phyloP scores from a whole-genome alignment of 2,888 invertebrate species.

The Eupithecia centaureata region DNA sequence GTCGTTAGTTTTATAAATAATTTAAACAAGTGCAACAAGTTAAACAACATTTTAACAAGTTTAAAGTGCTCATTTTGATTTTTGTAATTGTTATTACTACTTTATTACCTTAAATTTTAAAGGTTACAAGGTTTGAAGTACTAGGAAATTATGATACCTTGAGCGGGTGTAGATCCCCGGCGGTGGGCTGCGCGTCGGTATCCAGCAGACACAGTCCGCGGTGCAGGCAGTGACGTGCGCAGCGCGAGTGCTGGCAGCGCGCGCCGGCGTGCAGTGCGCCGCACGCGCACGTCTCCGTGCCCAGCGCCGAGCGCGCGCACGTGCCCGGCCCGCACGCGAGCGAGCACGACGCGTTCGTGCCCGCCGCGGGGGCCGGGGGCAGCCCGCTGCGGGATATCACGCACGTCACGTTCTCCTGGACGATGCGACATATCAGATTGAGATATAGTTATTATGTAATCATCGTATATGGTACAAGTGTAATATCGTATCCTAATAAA shows the following conservation, averaged over 20 bases:
- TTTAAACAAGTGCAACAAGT: too few species aligned
- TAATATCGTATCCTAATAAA: too few species aligned
- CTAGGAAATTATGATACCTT: slow-evolving; percentile 70
- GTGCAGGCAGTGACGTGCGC: slow-evolving; percentile 54
- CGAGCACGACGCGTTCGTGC: slow-evolving; percentile 10
- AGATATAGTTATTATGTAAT: too few species aligned
- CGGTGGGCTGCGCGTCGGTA: slow-evolving; percentile 11
- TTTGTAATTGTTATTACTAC: too few species aligned
- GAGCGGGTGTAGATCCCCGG: slow-evolving; percentile 68
- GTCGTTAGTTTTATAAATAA: too few species aligned
- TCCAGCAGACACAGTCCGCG: slow-evolving; percentile 53
- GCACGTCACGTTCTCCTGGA: slow-evolving; percentile 56
- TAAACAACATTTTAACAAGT: too few species aligned
- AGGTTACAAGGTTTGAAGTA: too few species aligned
- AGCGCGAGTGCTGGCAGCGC: slow-evolving; percentile 68
- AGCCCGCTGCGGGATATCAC: slow-evolving; percentile 45
- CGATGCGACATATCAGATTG: neutral
- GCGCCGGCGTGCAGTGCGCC: slow-evolving; percentile 49
- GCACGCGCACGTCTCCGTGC: slow-evolving; percentile 73
- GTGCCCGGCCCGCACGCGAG: slow-evolving; percentile 69
- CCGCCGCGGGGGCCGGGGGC: slow-evolving; percentile 26
- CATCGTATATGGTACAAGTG: too few species aligned
- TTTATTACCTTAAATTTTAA: too few species aligned
- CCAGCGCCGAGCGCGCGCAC: slow-evolving; percentile 77
- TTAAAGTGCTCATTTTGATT: too few species aligned